Conservation (phyloP, 2,797 vertebrate genomes). For the Ctenosaura bakeri region DNA sequence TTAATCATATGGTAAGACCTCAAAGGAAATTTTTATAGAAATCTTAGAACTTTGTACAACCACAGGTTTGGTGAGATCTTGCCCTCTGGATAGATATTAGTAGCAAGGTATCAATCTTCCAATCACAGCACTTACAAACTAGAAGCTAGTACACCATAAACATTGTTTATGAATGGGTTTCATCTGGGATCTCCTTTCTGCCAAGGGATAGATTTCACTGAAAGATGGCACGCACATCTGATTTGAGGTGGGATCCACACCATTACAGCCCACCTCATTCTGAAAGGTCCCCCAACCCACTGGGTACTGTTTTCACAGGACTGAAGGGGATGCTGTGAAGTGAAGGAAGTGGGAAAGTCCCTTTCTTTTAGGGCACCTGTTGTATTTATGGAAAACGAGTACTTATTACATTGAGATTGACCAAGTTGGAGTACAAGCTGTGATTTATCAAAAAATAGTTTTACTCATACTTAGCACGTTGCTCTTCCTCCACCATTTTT, state of each 20-base stretch:
- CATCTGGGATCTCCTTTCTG: too few species aligned
- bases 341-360: not conserved
- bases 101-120: constrained; percentile 68
- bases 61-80: constrained; percentile 71
- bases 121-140: constrained; percentile 79
- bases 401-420: constrained; percentile 69
- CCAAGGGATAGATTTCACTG: too few species aligned
- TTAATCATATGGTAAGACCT: constrained; percentile 70
- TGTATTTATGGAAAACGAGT: constrained; percentile 74
- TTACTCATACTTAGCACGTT: not conserved
- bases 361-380: not conserved
- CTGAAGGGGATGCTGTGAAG: not conserved
- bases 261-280: not conserved
- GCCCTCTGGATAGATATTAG: constrained; percentile 66
- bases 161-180: constrained; percentile 74
- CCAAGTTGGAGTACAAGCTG: constrained; percentile 54
- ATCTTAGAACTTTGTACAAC: constrained; percentile 72
- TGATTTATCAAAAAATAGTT: not conserved
- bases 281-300: not conserved
- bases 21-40: constrained; percentile 78
- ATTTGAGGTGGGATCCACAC: too few species aligned
- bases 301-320: not conserved
- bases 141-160: constrained; percentile 87
- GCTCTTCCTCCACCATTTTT: not conserved
- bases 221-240: too few species aligned